Conservation (phyloP, 2,888 invertebrate species). For the Eupithecia centaureata region DNA sequence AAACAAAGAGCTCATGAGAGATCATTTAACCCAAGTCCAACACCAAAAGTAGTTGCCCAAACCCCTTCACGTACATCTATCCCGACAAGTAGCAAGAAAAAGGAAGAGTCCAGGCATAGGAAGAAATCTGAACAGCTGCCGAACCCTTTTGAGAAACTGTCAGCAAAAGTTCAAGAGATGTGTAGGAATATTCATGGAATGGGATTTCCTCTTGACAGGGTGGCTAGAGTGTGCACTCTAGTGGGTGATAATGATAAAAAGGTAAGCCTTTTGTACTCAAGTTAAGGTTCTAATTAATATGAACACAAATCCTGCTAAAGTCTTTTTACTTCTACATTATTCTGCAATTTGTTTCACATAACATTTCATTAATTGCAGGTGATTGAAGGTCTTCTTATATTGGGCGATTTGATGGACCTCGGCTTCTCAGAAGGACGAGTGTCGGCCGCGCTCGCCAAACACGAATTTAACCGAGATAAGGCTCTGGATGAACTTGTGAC, state of each 20-base stretch:
- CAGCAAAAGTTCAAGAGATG: conserved; percentile 85
- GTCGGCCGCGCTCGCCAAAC: conserved; percentile 88
- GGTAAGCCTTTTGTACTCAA: conserved; percentile 72
- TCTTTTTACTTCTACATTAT: too few species aligned
- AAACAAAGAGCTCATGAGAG: conserved; percentile 79
- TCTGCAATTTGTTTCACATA: neutral
- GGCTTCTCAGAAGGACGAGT: conserved; percentile 92
- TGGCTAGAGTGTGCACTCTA: conserved; percentile 90
- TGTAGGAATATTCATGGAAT: conserved; percentile 91
- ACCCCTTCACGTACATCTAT: conserved; percentile 41
- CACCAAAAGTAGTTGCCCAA: conserved; percentile 59
- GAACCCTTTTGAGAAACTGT: conserved; percentile 72
- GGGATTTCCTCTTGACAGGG: conserved; percentile 94
- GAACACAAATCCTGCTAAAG: too few species aligned
- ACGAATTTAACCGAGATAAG: conserved; percentile 92
- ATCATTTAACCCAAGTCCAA: conserved; percentile 81
- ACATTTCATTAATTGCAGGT: conserved; percentile 79
- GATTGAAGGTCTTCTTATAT: conserved; percentile 91
- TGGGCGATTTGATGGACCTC: conserved; percentile 90
- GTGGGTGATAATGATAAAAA: conserved; percentile 93
- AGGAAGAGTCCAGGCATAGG: conserved; percentile 57
- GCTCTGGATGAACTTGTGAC: conserved; percentile 92
- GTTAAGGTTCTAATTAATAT: too few species aligned
- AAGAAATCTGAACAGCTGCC: conserved; percentile 65
- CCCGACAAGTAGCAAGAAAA: conserved; percentile 52